Evolutionary conservation across 2,888 invertebrate species (phyloP), one percentile per base, ranked within the genome.

Genomic region (Acronicta aceris): DNA sequence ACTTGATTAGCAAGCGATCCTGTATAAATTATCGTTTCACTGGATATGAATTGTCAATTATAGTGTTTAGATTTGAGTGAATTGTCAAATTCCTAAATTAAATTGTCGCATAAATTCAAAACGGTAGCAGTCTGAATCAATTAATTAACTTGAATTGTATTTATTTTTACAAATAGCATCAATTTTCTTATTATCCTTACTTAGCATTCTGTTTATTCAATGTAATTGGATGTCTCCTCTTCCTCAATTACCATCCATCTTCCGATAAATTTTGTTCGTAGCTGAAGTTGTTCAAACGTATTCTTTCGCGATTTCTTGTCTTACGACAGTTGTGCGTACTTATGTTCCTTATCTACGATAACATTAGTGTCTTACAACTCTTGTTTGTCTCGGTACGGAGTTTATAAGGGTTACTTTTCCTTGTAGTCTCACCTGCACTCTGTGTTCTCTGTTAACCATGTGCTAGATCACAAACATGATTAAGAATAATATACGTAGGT

Each of bases 1-100:
- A 54, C 41, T 50, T 58, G 27, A 74, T 56, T 62, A 70, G 46
- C 50, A 51, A 45, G 48, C 17, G 2, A 48, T 54, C 17, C 54
- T 6, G 41, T 51, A 49, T 64, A 42, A 36, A 54, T 59, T 54
- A 53, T 15, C 25, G 41, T 46, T 40, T 43, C 13, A 60, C 38
- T 58, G 25, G 10, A 27, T 50, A 43, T 43, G 25, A 47, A 59
- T 72, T 52, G 8, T 38, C 15, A 47, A 47, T 25, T 16, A 30
- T 27, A 43, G 17, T 16, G 42, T 40, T 69, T 46, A n/a, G n/a
- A 48, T 40, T 45, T 36, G 33, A 68, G 27, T 65, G 12, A 40
- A 21, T 33, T 13, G 12, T 10, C 5, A 40, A 65, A 45, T 25
- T 49, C 45, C 1, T 6, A n/a, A n/a, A 38, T 38, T n/a, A 25